These are phyloP conservation scores for Phalacrocorax carbo DNA, from an alignment of 2,113 vertebrate genomes.

Conservation along the genomic window DNA sequence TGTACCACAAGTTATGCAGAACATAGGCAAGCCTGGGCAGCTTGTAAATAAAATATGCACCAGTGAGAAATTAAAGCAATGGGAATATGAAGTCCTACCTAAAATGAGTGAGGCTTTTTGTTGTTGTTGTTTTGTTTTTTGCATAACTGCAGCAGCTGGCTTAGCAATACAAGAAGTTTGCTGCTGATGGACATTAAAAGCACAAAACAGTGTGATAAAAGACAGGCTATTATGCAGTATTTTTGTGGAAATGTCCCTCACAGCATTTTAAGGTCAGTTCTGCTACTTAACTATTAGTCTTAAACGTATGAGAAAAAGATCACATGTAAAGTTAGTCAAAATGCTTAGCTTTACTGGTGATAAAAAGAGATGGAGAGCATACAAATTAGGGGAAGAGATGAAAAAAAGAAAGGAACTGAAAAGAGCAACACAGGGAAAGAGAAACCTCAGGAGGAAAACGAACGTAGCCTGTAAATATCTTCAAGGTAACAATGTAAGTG, in stretches of 20 bases:
- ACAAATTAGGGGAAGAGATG: not conserved
- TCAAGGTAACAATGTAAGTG: constrained; percentile 45
- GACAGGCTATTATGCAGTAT: not conserved
- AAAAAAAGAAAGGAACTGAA: not conserved
- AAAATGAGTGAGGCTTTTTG: not conserved
- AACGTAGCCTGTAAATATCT: constrained; percentile 40
- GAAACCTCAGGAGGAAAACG: constrained; percentile 19
- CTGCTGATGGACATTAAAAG: not conserved
- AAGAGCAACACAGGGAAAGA: not conserved
- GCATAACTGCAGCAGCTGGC: not conserved
- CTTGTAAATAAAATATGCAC: not conserved
- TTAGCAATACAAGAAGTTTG: not conserved
- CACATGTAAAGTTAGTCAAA: not conserved
- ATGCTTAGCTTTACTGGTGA: not conserved
- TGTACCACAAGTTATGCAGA: not conserved
- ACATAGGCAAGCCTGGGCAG: not conserved
- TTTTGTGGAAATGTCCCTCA: not conserved
- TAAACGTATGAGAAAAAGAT: not conserved
- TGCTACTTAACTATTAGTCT: not conserved
- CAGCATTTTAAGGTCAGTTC: not conserved
- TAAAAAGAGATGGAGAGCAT: not conserved
- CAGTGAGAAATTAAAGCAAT: not conserved
- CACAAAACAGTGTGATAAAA: not conserved
- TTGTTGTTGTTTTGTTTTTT: not conserved
- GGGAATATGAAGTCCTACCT: not conserved